These are phyloP conservation scores for Euwallacea similis DNA, from an alignment of 1,140 invertebrate species.

Conservation along the genomic window DNA sequence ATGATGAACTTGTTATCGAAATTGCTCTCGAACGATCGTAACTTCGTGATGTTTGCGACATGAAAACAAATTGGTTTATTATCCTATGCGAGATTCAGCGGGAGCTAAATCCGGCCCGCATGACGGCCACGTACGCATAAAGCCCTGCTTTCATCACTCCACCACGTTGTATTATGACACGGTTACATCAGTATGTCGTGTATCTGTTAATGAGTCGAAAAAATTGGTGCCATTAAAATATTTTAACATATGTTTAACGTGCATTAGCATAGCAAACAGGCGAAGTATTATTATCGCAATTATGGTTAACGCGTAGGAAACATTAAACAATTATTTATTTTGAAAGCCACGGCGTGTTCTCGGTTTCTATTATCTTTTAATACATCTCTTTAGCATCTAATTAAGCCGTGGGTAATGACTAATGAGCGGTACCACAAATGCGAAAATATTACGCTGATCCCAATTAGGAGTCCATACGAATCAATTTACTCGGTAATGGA, in stretches of 20 bases:
- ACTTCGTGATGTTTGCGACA: background rate
- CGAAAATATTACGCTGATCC: constrained; percentile 5
- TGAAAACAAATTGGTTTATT: background rate
- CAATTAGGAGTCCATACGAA: constrained; percentile 1
- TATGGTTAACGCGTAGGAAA: constrained; percentile 23
- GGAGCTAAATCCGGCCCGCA: too few species aligned
- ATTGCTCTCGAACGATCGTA: constrained; percentile 18
- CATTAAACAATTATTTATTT: constrained; percentile 29
- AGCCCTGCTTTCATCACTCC: too few species aligned
- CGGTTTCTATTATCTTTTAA: constrained; percentile 20
- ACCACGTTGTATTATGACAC: background rate
- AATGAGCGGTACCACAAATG: constrained; percentile 2
- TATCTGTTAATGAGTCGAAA: constrained; percentile 12
- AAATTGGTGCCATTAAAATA: constrained; percentile 19
- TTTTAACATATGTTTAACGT: constrained; percentile 25
- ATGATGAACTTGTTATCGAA: constrained; percentile 21
- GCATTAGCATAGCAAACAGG: constrained; percentile 23
- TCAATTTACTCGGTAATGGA: background rate
- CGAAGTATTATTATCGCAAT: constrained; percentile 21
- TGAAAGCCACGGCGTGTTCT: constrained; percentile 18
- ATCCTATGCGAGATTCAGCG: too few species aligned
- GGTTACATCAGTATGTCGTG: background rate
- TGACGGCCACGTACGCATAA: too few species aligned
- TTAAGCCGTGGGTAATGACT: constrained; percentile 11
- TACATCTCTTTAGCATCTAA: constrained; percentile 22